Conservation (phyloP, 1,140 invertebrate species). For the Anadara kagoshimensis region DNA sequence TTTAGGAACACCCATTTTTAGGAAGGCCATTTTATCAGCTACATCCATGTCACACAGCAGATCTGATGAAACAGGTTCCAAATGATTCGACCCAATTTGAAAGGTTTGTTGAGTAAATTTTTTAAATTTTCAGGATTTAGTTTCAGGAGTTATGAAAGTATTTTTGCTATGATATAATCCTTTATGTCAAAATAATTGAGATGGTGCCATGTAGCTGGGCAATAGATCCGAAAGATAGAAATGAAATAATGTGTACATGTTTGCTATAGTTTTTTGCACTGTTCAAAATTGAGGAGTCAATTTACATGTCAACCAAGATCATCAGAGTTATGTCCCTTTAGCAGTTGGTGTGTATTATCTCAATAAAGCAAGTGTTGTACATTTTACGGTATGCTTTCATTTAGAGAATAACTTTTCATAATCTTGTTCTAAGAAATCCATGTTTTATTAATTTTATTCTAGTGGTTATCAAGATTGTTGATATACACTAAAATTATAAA, state of each 20-base stretch:
- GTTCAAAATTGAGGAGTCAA: too few species aligned
- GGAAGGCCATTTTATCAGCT: slow-evolving; percentile 68
- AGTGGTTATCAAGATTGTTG: too few species aligned
- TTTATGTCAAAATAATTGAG: not conserved
- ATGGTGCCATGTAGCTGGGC: not conserved
- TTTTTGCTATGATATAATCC: not conserved
- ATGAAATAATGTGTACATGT: not conserved
- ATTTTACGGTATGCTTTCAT: too few species aligned
- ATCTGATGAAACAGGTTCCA: slow-evolving; percentile 58
- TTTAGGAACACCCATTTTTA: slow-evolving; percentile 68
- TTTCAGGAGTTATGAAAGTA: not conserved
- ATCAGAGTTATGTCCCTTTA: too few species aligned
- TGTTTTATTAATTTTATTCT: too few species aligned
- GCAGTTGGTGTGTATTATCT: too few species aligned
- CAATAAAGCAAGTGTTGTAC: too few species aligned
- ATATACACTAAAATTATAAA: too few species aligned
- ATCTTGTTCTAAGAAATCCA: too few species aligned
- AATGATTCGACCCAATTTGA: not conserved
- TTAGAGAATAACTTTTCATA: too few species aligned
- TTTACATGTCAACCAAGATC: too few species aligned
- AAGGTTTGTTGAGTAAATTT: slow-evolving; percentile 7
- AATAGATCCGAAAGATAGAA: not conserved
- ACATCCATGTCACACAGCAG: slow-evolving; percentile 71
- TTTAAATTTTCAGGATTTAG: not conserved
- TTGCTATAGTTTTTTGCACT: too few species aligned